Conservation (phyloP, 2,113 vertebrate genomes). For the Fukomys damarensis region DNA sequence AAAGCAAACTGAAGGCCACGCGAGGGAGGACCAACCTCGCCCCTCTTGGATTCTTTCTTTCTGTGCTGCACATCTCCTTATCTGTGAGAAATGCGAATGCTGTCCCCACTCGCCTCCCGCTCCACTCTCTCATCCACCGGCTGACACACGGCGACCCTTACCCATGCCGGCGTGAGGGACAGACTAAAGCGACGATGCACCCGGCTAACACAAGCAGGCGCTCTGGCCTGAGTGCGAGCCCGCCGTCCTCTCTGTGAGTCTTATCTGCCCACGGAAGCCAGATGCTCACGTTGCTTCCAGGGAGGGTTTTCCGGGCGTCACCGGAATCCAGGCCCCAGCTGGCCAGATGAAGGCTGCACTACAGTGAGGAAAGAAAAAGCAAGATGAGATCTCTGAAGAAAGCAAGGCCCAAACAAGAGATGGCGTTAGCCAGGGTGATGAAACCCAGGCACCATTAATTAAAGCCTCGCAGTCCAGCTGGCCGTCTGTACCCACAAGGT, state of each 20-base stretch:
- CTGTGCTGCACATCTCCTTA: background rate
- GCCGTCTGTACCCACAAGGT: too few relatives aligned
- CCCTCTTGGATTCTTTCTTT: background rate
- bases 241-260: background rate
- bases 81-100: background rate
- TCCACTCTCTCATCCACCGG: background rate
- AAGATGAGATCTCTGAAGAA: background rate
- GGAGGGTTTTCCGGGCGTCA: background rate
- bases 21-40: background rate
- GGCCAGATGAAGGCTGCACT: background rate
- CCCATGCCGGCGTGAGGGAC: background rate
- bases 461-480: too few relatives aligned
- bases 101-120: background rate
- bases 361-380: background rate
- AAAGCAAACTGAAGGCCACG: background rate
- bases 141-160: background rate
- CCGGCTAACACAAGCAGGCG: background rate
- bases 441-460: background rate
- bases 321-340: background rate
- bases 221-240: rapidly evolving
- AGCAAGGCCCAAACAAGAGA: background rate
- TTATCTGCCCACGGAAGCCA: background rate
- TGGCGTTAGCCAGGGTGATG: background rate
- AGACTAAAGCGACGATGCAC: background rate
- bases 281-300: background rate